Conservation (phyloP, 2,113 vertebrate genomes). For the Oxygymnocypris stewartii region DNA sequence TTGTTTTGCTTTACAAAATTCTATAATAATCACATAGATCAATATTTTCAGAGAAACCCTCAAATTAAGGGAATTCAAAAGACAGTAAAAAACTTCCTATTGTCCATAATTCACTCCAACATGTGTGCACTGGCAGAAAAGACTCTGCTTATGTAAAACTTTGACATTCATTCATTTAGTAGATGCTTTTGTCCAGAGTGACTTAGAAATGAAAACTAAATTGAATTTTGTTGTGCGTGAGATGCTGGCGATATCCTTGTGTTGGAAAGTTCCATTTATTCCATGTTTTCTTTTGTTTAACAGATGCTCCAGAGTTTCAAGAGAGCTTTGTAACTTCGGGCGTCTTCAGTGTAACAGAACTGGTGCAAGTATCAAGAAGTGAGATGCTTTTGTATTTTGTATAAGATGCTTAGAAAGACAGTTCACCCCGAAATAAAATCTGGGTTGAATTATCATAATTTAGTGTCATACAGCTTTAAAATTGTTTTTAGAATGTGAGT, state of each 20-base stretch:
- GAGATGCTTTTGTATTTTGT: slow-evolving; percentile 67
- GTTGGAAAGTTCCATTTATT: slow-evolving; percentile 7
- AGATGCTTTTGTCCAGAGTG: slow-evolving; percentile 13
- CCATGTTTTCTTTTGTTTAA: slow-evolving; percentile 23
- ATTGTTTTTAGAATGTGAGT: not conserved
- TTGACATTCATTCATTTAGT: not conserved
- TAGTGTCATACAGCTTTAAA: not conserved
- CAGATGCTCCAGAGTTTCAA: slow-evolving; percentile 95
- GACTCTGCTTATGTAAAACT: not conserved
- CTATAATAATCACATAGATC: too few relatives aligned
- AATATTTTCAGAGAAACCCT: too few relatives aligned
- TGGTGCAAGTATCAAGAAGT: slow-evolving; percentile 98
- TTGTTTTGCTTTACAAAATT: not conserved
- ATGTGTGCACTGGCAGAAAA: not conserved
- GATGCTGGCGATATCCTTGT: slow-evolving; percentile 15
- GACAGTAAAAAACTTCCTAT: not conserved
- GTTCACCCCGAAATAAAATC: not conserved
- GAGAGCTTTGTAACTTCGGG: slow-evolving; percentile 96
- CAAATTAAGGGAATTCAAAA: not conserved
- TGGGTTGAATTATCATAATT: not conserved
- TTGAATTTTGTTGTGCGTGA: not conserved
- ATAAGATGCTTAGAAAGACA: not conserved
- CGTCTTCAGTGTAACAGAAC: slow-evolving; percentile 97
- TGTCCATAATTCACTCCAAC: not conserved
- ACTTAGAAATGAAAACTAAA: slow-evolving; percentile 24